These are phyloP conservation scores for Chrysolina haemoptera DNA, from an alignment of 2,888 invertebrate genomes.

Conservation along the genomic window DNA sequence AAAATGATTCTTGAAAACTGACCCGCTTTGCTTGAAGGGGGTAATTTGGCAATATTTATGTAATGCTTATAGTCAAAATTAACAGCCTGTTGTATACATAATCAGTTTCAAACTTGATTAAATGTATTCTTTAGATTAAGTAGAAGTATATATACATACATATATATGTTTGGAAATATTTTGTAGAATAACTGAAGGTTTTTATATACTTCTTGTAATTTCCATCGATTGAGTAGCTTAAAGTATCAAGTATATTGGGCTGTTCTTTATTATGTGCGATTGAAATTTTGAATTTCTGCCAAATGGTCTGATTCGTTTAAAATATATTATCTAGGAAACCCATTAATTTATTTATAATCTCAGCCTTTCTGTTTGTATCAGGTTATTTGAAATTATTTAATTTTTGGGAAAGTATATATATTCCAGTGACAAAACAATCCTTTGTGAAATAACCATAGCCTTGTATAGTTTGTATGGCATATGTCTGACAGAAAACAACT, in stretches of 20 bases:
- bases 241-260: slow-evolving; percentile 26
- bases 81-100: slow-evolving; percentile 30
- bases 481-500: no score
- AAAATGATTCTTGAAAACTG: background rate
- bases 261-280: slow-evolving; percentile 50
- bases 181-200: slow-evolving; percentile 5
- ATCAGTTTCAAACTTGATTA: background rate
- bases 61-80: slow-evolving; percentile 28
- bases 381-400: no score
- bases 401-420: no score
- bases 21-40: slow-evolving; percentile 26
- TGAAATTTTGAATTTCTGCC: slow-evolving; percentile 43
- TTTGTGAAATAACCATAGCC: no score
- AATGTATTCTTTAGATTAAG: background rate
- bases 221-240: background rate
- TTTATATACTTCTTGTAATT: slow-evolving; percentile 15
- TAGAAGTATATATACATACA: background rate
- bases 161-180: background rate
- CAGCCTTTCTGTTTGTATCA: no score
- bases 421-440: no score
- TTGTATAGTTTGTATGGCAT: no score
- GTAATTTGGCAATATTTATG: slow-evolving; percentile 19
- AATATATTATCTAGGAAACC: no score
- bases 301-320: slow-evolving; percentile 21
- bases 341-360: no score